A percentile compares a stretch with the other conserved stretches of the same genome.
These are phyloP conservation scores for Chromoteleia sp. DNA, from an alignment of 2,888 invertebrate species.

Conservation along the genomic window DNA sequence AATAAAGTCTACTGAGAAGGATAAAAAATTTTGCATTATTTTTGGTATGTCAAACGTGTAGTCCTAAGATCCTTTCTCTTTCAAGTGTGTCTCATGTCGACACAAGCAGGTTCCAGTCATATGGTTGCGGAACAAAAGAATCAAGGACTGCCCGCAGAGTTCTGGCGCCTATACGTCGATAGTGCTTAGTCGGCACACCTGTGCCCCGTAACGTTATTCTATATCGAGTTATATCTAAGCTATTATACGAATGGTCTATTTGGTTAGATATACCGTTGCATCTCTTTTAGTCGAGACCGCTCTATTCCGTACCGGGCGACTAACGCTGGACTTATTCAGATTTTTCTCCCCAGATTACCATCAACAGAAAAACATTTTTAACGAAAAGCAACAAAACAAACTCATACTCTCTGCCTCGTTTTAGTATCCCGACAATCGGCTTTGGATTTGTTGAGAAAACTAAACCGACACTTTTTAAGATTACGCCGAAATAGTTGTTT, in stretches of 20 bases:
- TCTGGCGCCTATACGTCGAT: constrained; percentile 64
- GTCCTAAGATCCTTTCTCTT: constrained; percentile 49
- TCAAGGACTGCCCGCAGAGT: constrained; percentile 65
- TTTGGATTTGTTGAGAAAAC: constrained; percentile 5
- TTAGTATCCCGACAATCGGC: constrained; percentile 18
- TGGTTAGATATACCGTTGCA: constrained; percentile 44
- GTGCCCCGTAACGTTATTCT: constrained; percentile 62
- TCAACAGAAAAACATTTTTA: constrained; percentile 35
- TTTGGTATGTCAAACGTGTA: constrained; percentile 40
- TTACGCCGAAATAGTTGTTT: constrained; percentile 30
- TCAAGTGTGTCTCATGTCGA: constrained; percentile 59
- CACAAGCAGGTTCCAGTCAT: constrained; percentile 63
- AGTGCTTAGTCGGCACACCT: constrained; percentile 64
- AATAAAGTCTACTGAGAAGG: no score
- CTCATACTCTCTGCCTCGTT: not conserved
- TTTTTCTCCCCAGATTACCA: constrained; percentile 25
- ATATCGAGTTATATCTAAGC: constrained; percentile 39
- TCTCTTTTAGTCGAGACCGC: constrained; percentile 16
- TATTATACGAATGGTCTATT: constrained; percentile 45
- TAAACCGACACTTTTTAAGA: constrained; percentile 5
- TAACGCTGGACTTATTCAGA: constrained; percentile 19
- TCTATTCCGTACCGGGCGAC: not conserved
- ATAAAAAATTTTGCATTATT: constrained; percentile 44
- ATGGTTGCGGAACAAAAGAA: constrained; percentile 66
- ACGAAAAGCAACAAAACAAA: constrained; percentile 31